Evolutionary conservation across 2,888 invertebrate genomes (phyloP), one percentile per base, ranked within the genome.

Genomic region (Syritta pipiens): DNA sequence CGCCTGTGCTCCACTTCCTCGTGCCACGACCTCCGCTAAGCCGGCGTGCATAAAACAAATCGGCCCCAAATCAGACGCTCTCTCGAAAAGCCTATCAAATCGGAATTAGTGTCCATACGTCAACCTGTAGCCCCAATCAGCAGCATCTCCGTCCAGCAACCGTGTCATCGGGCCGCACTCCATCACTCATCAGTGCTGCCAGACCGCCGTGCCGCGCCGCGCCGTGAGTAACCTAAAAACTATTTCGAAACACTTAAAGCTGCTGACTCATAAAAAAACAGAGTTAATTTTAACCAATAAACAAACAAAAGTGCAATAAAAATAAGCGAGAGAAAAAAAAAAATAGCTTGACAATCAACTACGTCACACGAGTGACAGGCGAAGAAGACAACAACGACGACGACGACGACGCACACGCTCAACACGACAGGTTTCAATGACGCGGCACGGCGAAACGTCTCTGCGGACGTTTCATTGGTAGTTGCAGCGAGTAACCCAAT

Each of bases 221-320:
- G 22, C 9, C 59, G 53, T 77, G 77, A 77, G 59, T 77, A 77
- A 77, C 77, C 77, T 72, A 77, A 72, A 77, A 77, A 77, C 72
- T 67, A 77, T 77, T 77, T 72, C 72, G 53, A 77, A 72, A 77
- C 72, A 57, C 65, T 59, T 30, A 71, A 65, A 55, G 37, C 63
- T 59, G 72, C 77, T 77, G 77, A 77, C 65, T 77, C 77, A 77
- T 72, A 53, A 35, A 53, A 65, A 71, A 57, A 59, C 53, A 69
- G 65, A 77, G 59, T 77, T 77, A 72, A 72, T 77, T n/a, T 72
- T 60, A 72, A 20, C 72, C 71, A 77, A 72, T 72, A 72, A 72
- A 76, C 49, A 71, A 57, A 76, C 63, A 76, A 77, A 72, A 77
- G 55, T 55, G 59, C 53, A 65, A 37, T 46, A 44, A 42, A 32